Evolutionary conservation across 23 tunicate species (phyloP), one percentile per base, ranked within the genome.

Genomic region (Halocynthia aurantium): DNA sequence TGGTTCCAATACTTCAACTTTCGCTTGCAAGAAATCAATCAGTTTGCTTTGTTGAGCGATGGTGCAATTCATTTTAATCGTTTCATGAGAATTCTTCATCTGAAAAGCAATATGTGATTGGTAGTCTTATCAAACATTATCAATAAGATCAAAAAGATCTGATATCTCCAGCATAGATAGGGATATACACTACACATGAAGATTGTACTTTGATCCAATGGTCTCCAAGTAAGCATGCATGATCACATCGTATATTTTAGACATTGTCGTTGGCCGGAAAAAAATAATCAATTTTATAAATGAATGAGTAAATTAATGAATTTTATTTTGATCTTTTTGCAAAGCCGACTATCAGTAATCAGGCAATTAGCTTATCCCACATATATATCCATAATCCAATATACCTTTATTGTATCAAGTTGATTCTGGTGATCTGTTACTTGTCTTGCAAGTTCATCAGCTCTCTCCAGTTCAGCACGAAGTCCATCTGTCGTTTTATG

Each of bases 21-120:
- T 72, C 5, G 98, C 81, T 75, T 92, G 98, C 12, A 92, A 70
- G 78, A 92, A 92, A 72, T 92, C 98, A 53, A 92, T 92, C 5
- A 86, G 57, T 68, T 92, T 92, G 15, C 76, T 78, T 78, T 92
- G 98, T 67, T 92, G 98, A 18, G 76, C 82, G 51, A 86, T 80
- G 13, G 89, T 89, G 69, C 98, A 78, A 71, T 92, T 92, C 75
- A 92, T 51, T 51, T 82, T 62, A 22, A 92, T 74, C 51, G 82
- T 61, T 65, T 86, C 98, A 50, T 92, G 98, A 8, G 88, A 79
- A 63, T 78, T 73, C 68, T 92, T 85, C 78, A 92, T 64, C 98
- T 92, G 58, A 6, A 77, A 69, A 61, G 12, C 11, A 13, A 54
- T 44, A 76, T 60, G 18, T 60, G 1, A 60, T 60, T 60, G n/a